Percentiles rank a stretch among this genome's conserved stretches.
Evolutionary conservation across 92 coral and sea anemone species (phyloP).

Genomic region (Porites cylindrica): DNA sequence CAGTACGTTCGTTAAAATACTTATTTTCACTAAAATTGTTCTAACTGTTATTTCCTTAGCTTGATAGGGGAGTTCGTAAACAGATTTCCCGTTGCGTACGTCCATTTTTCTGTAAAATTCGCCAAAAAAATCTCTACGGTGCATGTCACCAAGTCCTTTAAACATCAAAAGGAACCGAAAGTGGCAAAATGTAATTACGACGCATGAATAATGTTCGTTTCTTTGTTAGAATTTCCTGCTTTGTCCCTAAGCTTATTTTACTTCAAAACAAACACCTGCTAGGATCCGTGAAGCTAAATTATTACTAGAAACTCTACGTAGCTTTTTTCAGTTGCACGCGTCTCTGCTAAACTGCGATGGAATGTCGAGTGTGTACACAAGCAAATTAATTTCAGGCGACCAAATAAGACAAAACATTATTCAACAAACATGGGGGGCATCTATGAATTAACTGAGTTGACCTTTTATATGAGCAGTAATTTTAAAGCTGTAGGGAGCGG

Average conservation of each 20-base stretch:
- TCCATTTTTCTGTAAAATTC: slow-evolving; percentile 11
- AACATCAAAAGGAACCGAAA: slow-evolving; percentile 59
- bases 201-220: slow-evolving; percentile 24
- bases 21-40: slow-evolving; percentile 12
- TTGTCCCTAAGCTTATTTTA: slow-evolving; percentile 46
- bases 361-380: slow-evolving; percentile 46
- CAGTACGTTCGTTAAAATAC: slow-evolving; percentile 57
- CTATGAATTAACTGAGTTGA: slow-evolving; percentile 28
- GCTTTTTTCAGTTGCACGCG: not conserved
- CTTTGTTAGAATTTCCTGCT: slow-evolving; percentile 57
- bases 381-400: slow-evolving; percentile 28
- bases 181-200: slow-evolving; percentile 43
- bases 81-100: slow-evolving; percentile 17
- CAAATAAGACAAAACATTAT: slow-evolving; percentile 43
- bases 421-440: slow-evolving; percentile 48
- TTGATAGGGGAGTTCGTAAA: slow-evolving; percentile 23
- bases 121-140: not conserved
- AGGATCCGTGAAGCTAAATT: slow-evolving; percentile 23
- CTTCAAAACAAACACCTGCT: slow-evolving; percentile 59
- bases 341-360: slow-evolving; percentile 31
- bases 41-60: slow-evolving; percentile 26
- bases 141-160: not conserved
- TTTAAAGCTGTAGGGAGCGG: slow-evolving; percentile 32
- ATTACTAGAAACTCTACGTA: slow-evolving; percentile 5
- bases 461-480: slow-evolving; percentile 21